phyloP scores from a whole-genome alignment of 2,888 invertebrate genomes.

The Lasioglossum pauxillum region DNA sequence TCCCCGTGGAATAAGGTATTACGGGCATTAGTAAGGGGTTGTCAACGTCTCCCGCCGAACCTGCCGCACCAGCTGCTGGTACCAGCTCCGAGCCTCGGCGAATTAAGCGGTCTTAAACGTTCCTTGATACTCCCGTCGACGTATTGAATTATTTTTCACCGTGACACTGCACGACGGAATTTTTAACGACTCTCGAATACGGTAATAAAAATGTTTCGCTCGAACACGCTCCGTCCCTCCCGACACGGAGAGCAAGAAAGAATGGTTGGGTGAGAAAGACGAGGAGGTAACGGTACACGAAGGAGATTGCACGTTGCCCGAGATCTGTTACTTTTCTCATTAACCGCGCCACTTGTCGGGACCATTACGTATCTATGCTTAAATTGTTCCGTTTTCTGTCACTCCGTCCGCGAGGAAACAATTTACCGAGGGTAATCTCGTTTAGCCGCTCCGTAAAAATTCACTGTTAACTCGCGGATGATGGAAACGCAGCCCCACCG shows the following conservation, averaged over 20 bases:
- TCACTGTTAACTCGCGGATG: conserved; percentile 11
- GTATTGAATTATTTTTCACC: conserved; percentile 70
- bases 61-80: conserved; percentile 61
- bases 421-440: neutral
- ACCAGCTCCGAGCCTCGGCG: conserved; percentile 58
- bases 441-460: conserved; percentile 3
- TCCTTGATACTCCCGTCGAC: conserved; percentile 78
- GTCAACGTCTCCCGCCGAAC: conserved; percentile 73
- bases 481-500: neutral
- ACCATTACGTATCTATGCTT: conserved; percentile 25
- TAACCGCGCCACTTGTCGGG: conserved; percentile 9
- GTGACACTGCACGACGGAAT: conserved; percentile 61
- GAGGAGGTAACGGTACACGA: neutral
- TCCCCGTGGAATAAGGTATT: conserved; percentile 76
- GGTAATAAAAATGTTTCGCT: conserved; percentile 61
- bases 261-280: neutral
- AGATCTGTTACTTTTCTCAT: conserved; percentile 8
- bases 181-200: conserved; percentile 64
- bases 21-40: conserved; percentile 78
- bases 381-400: conserved; percentile 25
- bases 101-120: conserved; percentile 78
- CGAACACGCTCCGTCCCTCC: neutral
- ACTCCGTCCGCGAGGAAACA: neutral
- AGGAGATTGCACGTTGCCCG: neutral
- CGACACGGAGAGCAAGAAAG: too few species aligned